Evolutionary conservation across 2,888 invertebrate genomes (phyloP), one percentile per base, ranked within the genome.

Genomic region (Tinea semifulvella): DNA sequence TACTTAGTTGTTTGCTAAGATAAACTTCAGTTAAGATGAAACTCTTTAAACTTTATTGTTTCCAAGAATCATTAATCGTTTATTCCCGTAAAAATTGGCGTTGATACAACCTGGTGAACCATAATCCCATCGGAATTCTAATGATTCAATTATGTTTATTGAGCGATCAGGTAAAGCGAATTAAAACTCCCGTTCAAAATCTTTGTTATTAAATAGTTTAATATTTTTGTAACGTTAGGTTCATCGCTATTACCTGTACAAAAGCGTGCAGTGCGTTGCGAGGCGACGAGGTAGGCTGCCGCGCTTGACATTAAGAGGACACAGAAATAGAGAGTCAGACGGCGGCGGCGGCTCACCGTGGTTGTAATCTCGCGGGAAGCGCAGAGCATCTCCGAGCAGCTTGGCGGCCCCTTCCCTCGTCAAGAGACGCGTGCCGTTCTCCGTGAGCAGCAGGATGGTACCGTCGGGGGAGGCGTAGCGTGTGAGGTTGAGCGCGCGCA

Each of bases 371-470:
- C 77, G 76, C 72, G 77, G 79, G 73, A 77, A 79, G 70, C 75
- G 80, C 63, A 81, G 80, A 58, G 80, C 81, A 54, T 74, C 80
- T 61, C 77, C 79, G 61, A 82, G 80, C 57, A 82, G 68, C 64
- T 80, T 80, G 58, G 79, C 80, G 60, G 80, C 80, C 52, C 77
- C 81, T 54, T 79, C 75, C 56, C 80, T 72, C 42, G 81, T 82
- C 74, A 82, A 74, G 74, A 79, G 77, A 58, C 85, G 71, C 63
- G 84, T 85, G 73, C 85, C 85, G 63, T 85, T 84, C 70, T 84
- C 85, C 68, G 85, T 84, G 74, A 85, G 84, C 65, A 84, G 83
- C 66, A 85, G 82, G 72, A 85, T 82, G 63, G 84, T 82, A 69
- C 85, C 84, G 59, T 84, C 84, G 51, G 84, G 79, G 56, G 84